These are phyloP conservation scores for Sebastes trivittatus DNA, from an alignment of 2,797 vertebrate genomes.

Conservation along the genomic window DNA sequence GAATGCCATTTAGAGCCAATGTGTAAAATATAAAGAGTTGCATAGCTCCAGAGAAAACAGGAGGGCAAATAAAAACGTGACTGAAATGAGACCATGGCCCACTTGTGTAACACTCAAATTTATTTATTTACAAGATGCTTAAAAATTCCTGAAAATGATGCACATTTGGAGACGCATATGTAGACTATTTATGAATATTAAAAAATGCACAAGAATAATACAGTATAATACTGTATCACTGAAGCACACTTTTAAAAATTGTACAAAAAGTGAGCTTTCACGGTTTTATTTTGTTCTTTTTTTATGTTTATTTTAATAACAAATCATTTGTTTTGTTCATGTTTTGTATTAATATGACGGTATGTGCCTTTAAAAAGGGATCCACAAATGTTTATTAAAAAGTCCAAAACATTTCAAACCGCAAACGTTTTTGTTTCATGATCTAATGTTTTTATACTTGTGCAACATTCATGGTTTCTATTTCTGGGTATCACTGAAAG, in stretches of 20 bases:
- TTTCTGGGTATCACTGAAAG: neutral
- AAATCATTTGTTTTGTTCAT: neutral
- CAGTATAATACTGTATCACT: neutral
- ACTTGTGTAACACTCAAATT: neutral
- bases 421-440: neutral
- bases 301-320: constrained; percentile 1
- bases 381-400: neutral
- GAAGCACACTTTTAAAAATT: neutral
- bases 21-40: neutral
- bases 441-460: neutral
- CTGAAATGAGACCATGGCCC: neutral
- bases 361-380: neutral
- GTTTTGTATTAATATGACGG: constrained; percentile 32
- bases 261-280: neutral
- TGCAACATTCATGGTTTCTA: neutral
- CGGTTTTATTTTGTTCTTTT: neutral
- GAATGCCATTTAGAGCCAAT: neutral
- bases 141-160: neutral
- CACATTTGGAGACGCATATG: neutral
- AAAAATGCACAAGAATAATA: neutral
- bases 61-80: neutral
- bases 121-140: constrained; percentile 37
- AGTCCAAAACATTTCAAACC: neutral
- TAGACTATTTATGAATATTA: neutral
- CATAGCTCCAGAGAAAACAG: neutral